These are phyloP conservation scores for Zeuzera pyrina DNA, from an alignment of 2,888 invertebrate species.

Conservation along the genomic window DNA sequence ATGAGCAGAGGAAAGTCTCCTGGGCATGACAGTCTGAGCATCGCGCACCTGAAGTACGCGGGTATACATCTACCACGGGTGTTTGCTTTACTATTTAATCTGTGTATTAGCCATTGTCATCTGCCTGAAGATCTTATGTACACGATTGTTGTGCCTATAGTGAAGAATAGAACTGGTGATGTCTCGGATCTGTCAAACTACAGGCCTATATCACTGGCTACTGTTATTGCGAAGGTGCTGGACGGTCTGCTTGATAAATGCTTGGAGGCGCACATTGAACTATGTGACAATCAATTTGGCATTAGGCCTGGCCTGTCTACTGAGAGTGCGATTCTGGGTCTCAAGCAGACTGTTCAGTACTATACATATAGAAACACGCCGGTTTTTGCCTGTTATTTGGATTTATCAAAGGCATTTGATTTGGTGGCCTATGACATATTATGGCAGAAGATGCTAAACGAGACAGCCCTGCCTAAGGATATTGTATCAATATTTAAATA, in stretches of 20 bases:
- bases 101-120: constrained; percentile 9
- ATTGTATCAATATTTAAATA: constrained; percentile 16
- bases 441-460: constrained; percentile 14
- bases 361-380: constrained; percentile 4
- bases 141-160: constrained; percentile 10
- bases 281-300: constrained; percentile 2
- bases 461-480: constrained; percentile 10
- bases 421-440: constrained; percentile 15
- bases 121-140: constrained; percentile 10
- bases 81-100: constrained; percentile 8
- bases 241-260: constrained; percentile 7
- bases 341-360: constrained; percentile 11
- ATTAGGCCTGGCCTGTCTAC: constrained; percentile 9
- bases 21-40: constrained; percentile 14
- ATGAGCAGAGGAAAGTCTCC: too few relatives aligned
- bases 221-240: constrained; percentile 10
- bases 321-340: constrained; percentile 10
- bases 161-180: too few relatives aligned
- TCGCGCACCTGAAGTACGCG: constrained; percentile 10
- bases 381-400: constrained; percentile 7
- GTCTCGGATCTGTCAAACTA: too few relatives aligned
- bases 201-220: constrained; percentile 13
- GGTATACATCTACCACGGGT: constrained; percentile 6
- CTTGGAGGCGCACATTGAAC: background rate
- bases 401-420: constrained; percentile 13